phyloP scores from a whole-genome alignment of 2,888 invertebrate species.

The Choreutis nemorana region DNA sequence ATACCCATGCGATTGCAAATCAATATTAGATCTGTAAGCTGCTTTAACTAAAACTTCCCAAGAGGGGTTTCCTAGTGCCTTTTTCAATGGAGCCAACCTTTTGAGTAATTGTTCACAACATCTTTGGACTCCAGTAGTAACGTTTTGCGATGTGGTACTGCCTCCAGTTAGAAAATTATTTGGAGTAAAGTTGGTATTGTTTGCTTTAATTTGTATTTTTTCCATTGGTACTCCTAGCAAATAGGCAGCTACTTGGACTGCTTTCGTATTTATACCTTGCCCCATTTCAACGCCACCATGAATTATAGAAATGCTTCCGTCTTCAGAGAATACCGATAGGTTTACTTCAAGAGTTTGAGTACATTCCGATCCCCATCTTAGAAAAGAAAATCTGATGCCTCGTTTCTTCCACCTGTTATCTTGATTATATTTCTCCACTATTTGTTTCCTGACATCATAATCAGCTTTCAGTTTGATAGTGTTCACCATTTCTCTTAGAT shows the following conservation, averaged over 20 bases:
- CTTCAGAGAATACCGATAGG: conserved; percentile 66
- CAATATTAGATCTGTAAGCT: conserved; percentile 40
- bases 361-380: conserved; percentile 59
- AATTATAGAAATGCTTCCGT: conserved; percentile 68
- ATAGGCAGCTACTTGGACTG: conserved; percentile 71
- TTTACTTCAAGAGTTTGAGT: conserved; percentile 40
- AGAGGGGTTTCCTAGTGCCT: conserved; percentile 41
- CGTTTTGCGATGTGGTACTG: conserved; percentile 71
- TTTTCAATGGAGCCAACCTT: conserved; percentile 48
- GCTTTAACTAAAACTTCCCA: conserved; percentile 60
- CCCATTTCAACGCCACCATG: conserved; percentile 74
- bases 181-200: conserved; percentile 66
- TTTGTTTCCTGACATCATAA: conserved; percentile 43
- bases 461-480: conserved; percentile 54
- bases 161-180: conserved; percentile 72
- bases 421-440: conserved; percentile 57
- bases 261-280: conserved; percentile 77
- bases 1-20: conserved; percentile 35
- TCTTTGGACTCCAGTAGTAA: conserved; percentile 60
- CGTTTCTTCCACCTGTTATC: conserved; percentile 75
- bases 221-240: conserved; percentile 69
- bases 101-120: conserved; percentile 51
- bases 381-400: conserved; percentile 67
- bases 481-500: conserved; percentile 41
- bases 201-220: conserved; percentile 70